Evolutionary conservation across 2,797 vertebrate species (phyloP).

Genomic region (Rhyacichthys aspro): DNA sequence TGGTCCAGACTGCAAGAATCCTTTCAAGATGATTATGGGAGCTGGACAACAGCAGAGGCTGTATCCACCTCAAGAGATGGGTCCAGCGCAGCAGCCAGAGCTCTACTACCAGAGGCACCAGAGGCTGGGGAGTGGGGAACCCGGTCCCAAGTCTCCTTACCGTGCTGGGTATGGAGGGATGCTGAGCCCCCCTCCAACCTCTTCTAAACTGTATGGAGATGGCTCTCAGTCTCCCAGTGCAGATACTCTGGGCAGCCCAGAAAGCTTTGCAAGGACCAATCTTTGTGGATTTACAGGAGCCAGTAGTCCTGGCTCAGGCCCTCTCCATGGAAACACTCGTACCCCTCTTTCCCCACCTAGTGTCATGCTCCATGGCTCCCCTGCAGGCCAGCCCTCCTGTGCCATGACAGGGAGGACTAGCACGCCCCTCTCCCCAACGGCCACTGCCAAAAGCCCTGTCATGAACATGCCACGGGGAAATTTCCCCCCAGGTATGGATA

Average conservation of each 20-base stretch:
- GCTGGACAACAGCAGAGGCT: conserved; percentile 76
- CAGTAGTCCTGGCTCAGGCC: conserved; percentile 87
- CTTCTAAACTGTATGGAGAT: conserved; percentile 90
- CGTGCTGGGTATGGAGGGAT: conserved; percentile 86
- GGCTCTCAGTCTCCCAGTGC: conserved; percentile 91
- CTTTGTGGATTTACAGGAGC: conserved; percentile 86
- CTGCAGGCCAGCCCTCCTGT: conserved; percentile 89
- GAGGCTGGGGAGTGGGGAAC: conserved; percentile 87
- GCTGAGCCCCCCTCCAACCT: conserved; percentile 91
- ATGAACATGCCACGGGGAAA: conserved; percentile 91
- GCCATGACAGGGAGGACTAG: conserved; percentile 97
- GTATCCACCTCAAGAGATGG: conserved; percentile 82
- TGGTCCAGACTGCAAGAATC: conserved; percentile 92
- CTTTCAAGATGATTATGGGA: conserved; percentile 91
- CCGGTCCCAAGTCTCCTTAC: conserved; percentile 93
- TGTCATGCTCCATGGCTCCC: conserved; percentile 91
- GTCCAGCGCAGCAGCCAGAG: conserved; percentile 86
- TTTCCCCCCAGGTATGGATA: conserved; percentile 89
- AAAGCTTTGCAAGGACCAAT: conserved; percentile 88
- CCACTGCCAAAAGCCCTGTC: conserved; percentile 94
- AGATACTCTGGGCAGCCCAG: conserved; percentile 92
- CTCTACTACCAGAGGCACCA: conserved; percentile 88
- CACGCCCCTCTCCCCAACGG: conserved; percentile 94
- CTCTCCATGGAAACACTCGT: conserved; percentile 87
- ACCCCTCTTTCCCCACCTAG: conserved; percentile 89